Base-by-base conservation (phyloP, 2,888 invertebrate species). In the Diachrysia chrysitis region DNA sequence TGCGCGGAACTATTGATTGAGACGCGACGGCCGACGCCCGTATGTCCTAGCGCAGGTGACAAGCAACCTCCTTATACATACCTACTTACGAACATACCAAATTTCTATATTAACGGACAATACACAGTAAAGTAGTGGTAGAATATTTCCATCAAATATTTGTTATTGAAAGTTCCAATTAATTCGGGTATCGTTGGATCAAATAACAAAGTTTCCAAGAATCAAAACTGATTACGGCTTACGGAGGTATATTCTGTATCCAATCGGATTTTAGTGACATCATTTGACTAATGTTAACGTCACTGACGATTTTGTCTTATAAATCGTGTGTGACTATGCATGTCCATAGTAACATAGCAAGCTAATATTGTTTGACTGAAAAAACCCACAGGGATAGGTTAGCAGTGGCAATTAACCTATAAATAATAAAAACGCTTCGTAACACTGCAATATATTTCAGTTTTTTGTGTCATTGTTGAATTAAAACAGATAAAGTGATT, bases 1-100 rank as follows among this genome's bases (percentile, higher is more conserved):
- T 91, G 92, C 92, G 92, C 92, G 91, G 82, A 90, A 91, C 85
- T 91, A 92, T 92, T 92, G 92, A 92, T 91, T 91, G 86, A 83
- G 90, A 86, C 85, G 83, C 83, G 73, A 83, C 75, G 83, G 87
- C 83, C 89, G 86, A 83, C 89, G 87, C 87, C 87, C 89, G 87
- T 80, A 78, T 83, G 85, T 86, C 89, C 84, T 82, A 74, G 65
- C 76, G 70, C 74, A 86, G 83, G 87, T 88, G 89, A 89, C 90
- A 89, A 89, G 81, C 80, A 80, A 78, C 79, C 70, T 76, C 70
- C 83, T 79, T 69, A 0, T n/a, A 42, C n/a, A 6, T 42, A 42
- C n/a, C 10, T 14, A 37, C 3, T 14, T 14, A 10, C 37, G 10
- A 37, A 37, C 14, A 37, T 37, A 2, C 32, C 32, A 10, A 9